phyloP scores from a whole-genome alignment of 2,113 vertebrate genomes.

The Zapus hudsonius region DNA sequence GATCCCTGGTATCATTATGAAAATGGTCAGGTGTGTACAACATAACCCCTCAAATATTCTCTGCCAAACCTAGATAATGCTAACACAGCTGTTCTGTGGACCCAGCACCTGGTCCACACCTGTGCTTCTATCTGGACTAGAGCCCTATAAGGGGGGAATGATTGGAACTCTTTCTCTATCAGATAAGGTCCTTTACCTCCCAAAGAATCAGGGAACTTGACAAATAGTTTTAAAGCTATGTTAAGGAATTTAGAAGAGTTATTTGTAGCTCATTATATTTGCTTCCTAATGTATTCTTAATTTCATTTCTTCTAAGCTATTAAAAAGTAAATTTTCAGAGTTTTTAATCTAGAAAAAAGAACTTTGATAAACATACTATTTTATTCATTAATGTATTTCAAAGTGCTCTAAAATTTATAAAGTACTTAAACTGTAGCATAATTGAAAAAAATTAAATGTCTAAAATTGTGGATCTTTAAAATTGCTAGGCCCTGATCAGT shows the following conservation, averaged over 20 bases:
- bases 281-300: background rate
- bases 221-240: background rate
- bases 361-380: background rate
- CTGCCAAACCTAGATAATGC: background rate
- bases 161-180: background rate
- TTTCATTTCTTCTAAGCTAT: constrained; percentile 36
- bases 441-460: background rate
- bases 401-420: constrained; percentile 9
- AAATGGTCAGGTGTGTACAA: background rate
- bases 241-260: constrained; percentile 17
- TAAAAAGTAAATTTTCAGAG: background rate
- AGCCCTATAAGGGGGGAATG: background rate
- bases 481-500: background rate
- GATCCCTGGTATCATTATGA: background rate
- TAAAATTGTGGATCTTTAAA: background rate
- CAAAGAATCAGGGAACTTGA: background rate
- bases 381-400: background rate
- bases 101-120: background rate
- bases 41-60: background rate
- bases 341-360: constrained; percentile 1
- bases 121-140: background rate
- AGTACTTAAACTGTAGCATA: background rate
- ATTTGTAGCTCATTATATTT: constrained; percentile 33
- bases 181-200: background rate
- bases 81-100: background rate